Evolutionary conservation across 1,140 invertebrate species (phyloP), one percentile per base, ranked within the genome.

Genomic region (Drosophila prosaltans): DNA sequence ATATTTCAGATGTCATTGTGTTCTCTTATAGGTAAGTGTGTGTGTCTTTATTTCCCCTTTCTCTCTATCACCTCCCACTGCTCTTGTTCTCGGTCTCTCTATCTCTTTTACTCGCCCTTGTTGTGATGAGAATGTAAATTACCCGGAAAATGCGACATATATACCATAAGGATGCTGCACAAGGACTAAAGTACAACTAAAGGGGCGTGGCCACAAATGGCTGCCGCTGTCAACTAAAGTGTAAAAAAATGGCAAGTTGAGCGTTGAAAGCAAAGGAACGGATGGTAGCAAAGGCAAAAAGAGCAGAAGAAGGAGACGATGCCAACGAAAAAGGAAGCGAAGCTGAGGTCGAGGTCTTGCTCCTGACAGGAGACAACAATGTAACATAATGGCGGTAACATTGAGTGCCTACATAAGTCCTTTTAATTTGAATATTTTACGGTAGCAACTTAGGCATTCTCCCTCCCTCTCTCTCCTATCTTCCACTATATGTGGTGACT

Each of bases 401-500:
- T 90, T 90, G 85, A 90, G 85, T 90, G 86, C 85, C 86, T 90
- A 90, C 86, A 90, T 90, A 90, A 90, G 86, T 90, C 79, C 79
- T 82, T 86, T 90, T 90, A 90, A 90, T 90, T 90, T 90, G 80
- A 90, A 90, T 90, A 90, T 90, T 90, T 90, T 90, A 90, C 74
- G 72, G 65, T 77, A 65, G 69, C 71, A 78, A 72, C 78, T 78
- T 70, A 74, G 61, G 77, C 40, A 57, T 51, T 24, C 45, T 26
- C 51, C 21, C 9, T 30, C 59, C 3, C 68, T 30, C 28, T 30
- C 4, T 30, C 48, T 3, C 32, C 39, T 1, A 40, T n/a, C 68
- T 21, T 11, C 9, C 11, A 32, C 0, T 78, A 65, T 69, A 48
- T 59, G 45, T 71, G 45, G 55, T 48, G 32, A 36, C 3, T 36